Evolutionary conservation across 1,140 invertebrate genomes (phyloP).

Genomic region (Ceratosolen solmsi): DNA sequence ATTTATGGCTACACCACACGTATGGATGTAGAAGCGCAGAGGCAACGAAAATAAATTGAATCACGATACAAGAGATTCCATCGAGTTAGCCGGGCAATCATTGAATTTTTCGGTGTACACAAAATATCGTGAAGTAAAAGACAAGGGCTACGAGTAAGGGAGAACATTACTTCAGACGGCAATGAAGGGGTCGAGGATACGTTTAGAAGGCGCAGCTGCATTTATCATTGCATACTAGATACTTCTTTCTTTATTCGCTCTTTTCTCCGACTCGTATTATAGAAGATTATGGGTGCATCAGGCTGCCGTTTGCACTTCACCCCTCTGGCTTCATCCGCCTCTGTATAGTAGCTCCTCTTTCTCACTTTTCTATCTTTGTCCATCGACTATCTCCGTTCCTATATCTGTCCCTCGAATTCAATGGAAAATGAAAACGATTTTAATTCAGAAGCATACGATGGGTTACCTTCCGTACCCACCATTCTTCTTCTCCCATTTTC

Average conservation of each 20-base stretch:
- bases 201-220: constrained; percentile 32
- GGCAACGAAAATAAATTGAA: not conserved
- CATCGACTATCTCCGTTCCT: not conserved
- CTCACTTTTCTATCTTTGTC: not conserved
- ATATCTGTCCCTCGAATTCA: not conserved
- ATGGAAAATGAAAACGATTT: constrained; percentile 42
- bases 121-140: not conserved
- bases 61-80: not conserved
- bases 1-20: no score
- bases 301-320: not conserved
- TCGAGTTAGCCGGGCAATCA: constrained; percentile 45
- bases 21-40: no score
- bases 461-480: not conserved
- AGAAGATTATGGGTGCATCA: constrained; percentile 41
- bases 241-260: not conserved
- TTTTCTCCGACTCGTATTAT: constrained; percentile 20
- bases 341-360: not conserved
- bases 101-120: constrained; percentile 39
- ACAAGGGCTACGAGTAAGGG: not conserved
- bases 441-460: constrained; percentile 28
- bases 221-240: constrained; percentile 13
- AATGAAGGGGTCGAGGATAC: constrained; percentile 31
- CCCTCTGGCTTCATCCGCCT: not conserved
- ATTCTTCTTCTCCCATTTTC: not conserved
- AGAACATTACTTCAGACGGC: not conserved